phyloP scores from a whole-genome alignment of 2,797 vertebrate species.

The Tarsius wallacei region DNA sequence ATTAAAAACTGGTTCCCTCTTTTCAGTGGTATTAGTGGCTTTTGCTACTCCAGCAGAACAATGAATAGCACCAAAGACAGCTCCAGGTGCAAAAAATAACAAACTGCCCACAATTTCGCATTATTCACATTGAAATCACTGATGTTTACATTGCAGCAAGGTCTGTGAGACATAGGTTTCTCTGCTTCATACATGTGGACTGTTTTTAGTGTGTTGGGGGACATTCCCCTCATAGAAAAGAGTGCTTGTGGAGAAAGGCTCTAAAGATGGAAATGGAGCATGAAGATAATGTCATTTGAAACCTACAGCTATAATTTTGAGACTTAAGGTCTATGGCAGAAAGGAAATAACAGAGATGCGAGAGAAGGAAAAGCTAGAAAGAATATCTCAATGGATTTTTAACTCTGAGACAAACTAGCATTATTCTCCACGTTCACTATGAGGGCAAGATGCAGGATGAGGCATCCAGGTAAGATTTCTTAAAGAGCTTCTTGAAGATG shows the following conservation, averaged over 20 bases:
- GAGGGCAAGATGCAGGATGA: background rate
- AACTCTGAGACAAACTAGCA: background rate
- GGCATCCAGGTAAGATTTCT: background rate
- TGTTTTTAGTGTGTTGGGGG: background rate
- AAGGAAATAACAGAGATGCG: background rate
- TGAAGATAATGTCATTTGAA: constrained; percentile 18
- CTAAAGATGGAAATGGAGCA: background rate
- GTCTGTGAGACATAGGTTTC: background rate
- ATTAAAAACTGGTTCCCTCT: constrained; percentile 16
- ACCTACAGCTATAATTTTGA: background rate
- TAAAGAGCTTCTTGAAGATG: background rate
- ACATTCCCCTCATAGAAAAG: constrained; percentile 16
- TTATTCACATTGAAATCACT: constrained; percentile 10
- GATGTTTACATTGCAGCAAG: background rate
- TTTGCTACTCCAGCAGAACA: constrained; percentile 5
- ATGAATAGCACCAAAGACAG: background rate
- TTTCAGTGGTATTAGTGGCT: background rate
- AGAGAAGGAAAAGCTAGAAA: constrained; percentile 12
- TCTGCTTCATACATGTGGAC: background rate
- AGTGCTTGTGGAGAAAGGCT: background rate
- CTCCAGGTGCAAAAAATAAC: background rate
- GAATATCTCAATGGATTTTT: background rate
- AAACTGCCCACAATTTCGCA: constrained; percentile 22
- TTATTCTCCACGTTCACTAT: background rate
- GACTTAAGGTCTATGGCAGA: background rate